Evolutionary conservation across 1,140 invertebrate species (phyloP).

Genomic region (Cephus cinctus): DNA sequence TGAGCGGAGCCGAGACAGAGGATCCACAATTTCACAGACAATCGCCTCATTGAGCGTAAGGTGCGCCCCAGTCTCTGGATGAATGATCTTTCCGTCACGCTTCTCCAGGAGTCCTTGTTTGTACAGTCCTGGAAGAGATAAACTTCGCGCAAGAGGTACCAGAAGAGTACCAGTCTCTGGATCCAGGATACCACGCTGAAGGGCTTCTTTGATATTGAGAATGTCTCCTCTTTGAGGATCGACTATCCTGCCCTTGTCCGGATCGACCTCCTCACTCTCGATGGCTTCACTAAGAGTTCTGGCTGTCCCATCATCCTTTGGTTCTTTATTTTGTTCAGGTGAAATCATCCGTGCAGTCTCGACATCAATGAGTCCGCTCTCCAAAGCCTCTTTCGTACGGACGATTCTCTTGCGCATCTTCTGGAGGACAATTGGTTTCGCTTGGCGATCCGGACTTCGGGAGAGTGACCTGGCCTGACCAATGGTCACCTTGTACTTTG

Average conservation of each 20-base stretch:
- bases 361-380: slow-evolving; percentile 73
- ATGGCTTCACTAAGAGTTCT: slow-evolving; percentile 73
- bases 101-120: slow-evolving; percentile 81
- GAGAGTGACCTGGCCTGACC: slow-evolving; percentile 59
- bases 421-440: slow-evolving; percentile 72
- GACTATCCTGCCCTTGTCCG: slow-evolving; percentile 73
- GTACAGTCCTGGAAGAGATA: slow-evolving; percentile 79
- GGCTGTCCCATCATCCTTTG: slow-evolving; percentile 14
- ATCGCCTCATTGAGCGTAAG: slow-evolving; percentile 80
- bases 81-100: slow-evolving; percentile 78
- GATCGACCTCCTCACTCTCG: slow-evolving; percentile 71
- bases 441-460: slow-evolving; percentile 59
- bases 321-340: slow-evolving; percentile 58
- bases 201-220: slow-evolving; percentile 79
- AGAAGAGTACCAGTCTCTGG: slow-evolving; percentile 73
- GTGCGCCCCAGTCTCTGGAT: slow-evolving; percentile 81
- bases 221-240: slow-evolving; percentile 79
- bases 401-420: slow-evolving; percentile 76
- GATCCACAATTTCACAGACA: slow-evolving; percentile 83
- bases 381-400: slow-evolving; percentile 68
- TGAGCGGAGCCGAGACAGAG: slow-evolving; percentile 59
- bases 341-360: slow-evolving; percentile 68
- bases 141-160: slow-evolving; percentile 76
- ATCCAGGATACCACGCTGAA: slow-evolving; percentile 83
- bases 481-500: slow-evolving; percentile 67